phyloP scores from a whole-genome alignment of 2,113 vertebrate genomes.

The Actenoides lindsayi region DNA sequence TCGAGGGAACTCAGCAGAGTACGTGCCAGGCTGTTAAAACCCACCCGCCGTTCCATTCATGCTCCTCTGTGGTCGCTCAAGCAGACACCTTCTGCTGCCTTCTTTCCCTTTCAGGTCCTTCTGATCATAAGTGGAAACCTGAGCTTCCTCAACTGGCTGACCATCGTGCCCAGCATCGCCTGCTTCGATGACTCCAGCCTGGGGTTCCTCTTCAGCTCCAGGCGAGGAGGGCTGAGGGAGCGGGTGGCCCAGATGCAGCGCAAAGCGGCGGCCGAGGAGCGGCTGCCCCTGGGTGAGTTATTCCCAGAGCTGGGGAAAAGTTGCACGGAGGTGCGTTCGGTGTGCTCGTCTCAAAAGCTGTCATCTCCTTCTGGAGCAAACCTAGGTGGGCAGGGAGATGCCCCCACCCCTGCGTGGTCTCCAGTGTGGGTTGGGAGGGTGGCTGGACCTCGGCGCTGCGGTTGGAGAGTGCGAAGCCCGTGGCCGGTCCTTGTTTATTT shows the following conservation, averaged over 20 bases:
- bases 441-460: background rate
- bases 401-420: background rate
- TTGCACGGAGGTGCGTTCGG: background rate
- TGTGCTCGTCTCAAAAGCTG: background rate
- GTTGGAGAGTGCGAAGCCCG: background rate
- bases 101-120: conserved; percentile 68
- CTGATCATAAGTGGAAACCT: conserved; percentile 93
- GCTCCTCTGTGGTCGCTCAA: fast-evolving
- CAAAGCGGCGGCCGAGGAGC: background rate
- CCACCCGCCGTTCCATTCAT: fast-evolving
- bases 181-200: conserved; percentile 90
- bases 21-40: fast-evolving
- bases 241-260: conserved; percentile 72
- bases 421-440: background rate
- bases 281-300: conserved; percentile 64
- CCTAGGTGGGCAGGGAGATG: background rate
- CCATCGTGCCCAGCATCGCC: conserved; percentile 90
- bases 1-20: background rate
- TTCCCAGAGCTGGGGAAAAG: background rate
- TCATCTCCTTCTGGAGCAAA: background rate
- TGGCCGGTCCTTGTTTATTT: background rate
- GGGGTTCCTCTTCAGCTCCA: conserved; percentile 77
- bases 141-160: conserved; percentile 98
- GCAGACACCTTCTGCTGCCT: background rate
- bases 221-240: conserved; percentile 48